phyloP scores from a whole-genome alignment of 2,113 vertebrate species.

The Rhipidura dahli region DNA sequence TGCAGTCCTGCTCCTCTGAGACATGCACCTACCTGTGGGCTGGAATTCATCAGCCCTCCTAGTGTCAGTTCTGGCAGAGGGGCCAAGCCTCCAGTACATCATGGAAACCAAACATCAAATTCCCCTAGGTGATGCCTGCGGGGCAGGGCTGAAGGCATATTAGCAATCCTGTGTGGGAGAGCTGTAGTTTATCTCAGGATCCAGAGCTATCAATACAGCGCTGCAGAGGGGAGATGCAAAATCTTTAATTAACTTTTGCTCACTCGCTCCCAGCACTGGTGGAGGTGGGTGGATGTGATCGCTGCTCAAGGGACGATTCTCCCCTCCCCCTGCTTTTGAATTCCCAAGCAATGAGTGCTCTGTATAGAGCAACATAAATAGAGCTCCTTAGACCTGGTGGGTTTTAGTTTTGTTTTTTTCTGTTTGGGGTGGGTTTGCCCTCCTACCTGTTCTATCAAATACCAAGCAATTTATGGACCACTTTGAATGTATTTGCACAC shows the following conservation, averaged over 20 bases:
- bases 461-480: background rate
- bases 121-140: background rate
- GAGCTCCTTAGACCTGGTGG: conserved; percentile 2
- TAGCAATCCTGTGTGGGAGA: background rate
- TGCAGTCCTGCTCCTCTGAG: background rate
- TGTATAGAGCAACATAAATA: conserved; percentile 22
- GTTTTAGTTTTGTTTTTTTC: background rate
- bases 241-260: conserved; percentile 54
- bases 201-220: conserved; percentile 5
- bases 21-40: background rate
- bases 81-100: background rate
- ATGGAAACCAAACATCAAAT: background rate
- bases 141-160: background rate
- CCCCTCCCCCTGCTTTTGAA: conserved; percentile 42
- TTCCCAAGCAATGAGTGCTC: conserved; percentile 18
- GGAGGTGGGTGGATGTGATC: conserved; percentile 42
- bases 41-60: background rate
- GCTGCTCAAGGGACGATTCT: background rate
- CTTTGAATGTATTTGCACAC: background rate
- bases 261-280: background rate
- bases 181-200: conserved; percentile 20
- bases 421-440: background rate
- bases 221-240: conserved; percentile 17
- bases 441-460: conserved; percentile 6
- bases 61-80: background rate